Percentiles rank a stretch among this genome's conserved stretches.
phyloP scores from a whole-genome alignment of 2,113 vertebrate species.

The Brachypodius melanocephalos region DNA sequence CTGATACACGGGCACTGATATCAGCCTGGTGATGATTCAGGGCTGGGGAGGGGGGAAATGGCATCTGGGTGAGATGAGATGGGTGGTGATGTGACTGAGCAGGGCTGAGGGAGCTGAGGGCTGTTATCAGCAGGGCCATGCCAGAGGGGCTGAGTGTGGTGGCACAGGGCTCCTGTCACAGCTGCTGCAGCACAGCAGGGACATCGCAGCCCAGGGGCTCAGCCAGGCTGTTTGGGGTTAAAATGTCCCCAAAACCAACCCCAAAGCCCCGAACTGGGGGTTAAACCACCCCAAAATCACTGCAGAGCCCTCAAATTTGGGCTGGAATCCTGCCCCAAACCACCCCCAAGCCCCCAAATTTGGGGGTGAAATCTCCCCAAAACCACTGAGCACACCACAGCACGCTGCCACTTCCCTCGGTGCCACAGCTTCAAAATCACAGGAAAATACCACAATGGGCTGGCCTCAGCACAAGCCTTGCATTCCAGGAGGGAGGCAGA shows the following conservation, averaged over 20 bases:
- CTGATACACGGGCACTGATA: not conserved
- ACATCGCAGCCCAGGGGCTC: accelerated
- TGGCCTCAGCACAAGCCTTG: not conserved
- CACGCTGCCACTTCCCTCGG: accelerated
- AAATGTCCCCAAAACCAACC: not conserved
- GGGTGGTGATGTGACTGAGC: not conserved
- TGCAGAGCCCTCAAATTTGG: too few relatives aligned
- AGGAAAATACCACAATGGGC: not conserved
- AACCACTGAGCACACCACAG: not conserved
- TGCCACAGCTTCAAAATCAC: accelerated
- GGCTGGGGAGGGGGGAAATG: not conserved
- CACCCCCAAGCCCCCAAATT: not conserved
- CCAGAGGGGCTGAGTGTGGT: not conserved
- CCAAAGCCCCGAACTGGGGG: too few relatives aligned
- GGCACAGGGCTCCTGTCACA: not conserved
- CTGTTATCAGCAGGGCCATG: not conserved
- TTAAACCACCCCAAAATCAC: not conserved
- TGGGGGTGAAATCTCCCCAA: not conserved
- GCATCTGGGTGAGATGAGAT: not conserved
- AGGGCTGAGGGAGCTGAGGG: not conserved
- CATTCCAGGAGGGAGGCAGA: not conserved
- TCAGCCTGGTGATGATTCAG: not conserved
- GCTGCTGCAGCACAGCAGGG: not conserved
- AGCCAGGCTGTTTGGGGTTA: not conserved
- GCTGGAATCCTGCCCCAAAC: not conserved